phyloP scores from a whole-genome alignment of 2,797 vertebrate genomes.

The Prunella strophiata region DNA sequence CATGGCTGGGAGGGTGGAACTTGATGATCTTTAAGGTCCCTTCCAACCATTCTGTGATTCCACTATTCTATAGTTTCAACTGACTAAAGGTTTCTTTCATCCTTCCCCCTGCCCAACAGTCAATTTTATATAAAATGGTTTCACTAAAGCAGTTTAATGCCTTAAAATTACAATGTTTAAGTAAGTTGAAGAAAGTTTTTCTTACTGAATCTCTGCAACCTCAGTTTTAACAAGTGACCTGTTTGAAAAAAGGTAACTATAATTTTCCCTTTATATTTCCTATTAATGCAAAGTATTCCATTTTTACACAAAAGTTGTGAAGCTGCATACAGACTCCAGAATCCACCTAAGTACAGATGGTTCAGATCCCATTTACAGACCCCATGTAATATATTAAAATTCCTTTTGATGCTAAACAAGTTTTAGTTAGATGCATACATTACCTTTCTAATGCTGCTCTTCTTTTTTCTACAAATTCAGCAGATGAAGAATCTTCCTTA shows the following conservation, averaged over 20 bases:
- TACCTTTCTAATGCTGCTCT: constrained; percentile 95
- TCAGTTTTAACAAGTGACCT: background rate
- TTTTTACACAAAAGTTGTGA: background rate
- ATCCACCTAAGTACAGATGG: background rate
- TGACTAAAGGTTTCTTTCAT: background rate
- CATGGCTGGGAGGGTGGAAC: background rate
- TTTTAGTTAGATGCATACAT: background rate
- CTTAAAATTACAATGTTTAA: background rate
- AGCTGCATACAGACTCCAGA: background rate
- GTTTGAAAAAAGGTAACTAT: background rate
- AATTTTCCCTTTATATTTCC: background rate
- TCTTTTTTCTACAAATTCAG: constrained; percentile 95
- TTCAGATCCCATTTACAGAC: background rate
- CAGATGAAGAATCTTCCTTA: constrained; percentile 93
- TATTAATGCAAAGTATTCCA: background rate
- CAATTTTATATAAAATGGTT: background rate
- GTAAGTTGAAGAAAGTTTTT: background rate
- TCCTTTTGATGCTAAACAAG: background rate
- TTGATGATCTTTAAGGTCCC: background rate
- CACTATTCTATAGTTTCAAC: background rate
- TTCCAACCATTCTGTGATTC: background rate
- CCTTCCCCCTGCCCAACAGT: background rate
- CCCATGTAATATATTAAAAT: background rate
- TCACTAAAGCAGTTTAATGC: background rate
- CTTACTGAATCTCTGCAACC: background rate